A percentile compares a stretch with the other conserved stretches of the same genome.
Evolutionary conservation across 2,888 invertebrate species (phyloP).

Genomic region (Idaea aversata): DNA sequence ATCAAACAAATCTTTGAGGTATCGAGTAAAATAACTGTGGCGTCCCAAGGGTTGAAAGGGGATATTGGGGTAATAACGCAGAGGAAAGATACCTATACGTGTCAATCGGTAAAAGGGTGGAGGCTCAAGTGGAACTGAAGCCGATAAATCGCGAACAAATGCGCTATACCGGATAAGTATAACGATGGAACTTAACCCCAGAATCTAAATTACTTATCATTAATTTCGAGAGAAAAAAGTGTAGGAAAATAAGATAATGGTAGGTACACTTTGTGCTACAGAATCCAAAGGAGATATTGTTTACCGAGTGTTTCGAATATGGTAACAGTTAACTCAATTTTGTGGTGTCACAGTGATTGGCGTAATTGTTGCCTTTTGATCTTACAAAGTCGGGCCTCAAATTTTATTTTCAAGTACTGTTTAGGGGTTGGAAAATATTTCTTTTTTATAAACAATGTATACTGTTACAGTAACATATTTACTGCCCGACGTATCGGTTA

Average conservation of each 20-base stretch:
- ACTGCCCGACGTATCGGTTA: too few species aligned
- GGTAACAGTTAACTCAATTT: neutral
- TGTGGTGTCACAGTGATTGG: neutral
- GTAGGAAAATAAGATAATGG: too few species aligned
- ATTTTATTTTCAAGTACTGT: neutral
- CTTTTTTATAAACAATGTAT: too few species aligned
- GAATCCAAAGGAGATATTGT: too few species aligned
- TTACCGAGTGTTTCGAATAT: neutral
- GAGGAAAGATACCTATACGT: slow-evolving; percentile 25
- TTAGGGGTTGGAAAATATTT: too few species aligned
- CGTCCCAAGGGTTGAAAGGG: slow-evolving; percentile 18
- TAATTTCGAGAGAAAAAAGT: neutral
- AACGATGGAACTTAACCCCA: slow-evolving; percentile 22
- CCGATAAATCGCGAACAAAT: slow-evolving; percentile 29
- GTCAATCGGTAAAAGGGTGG: slow-evolving; percentile 27
- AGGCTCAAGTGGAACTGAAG: slow-evolving; percentile 23
- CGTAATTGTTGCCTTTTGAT: neutral
- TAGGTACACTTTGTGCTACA: neutral
- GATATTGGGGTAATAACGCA: slow-evolving; percentile 28
- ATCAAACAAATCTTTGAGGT: neutral
- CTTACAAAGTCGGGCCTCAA: neutral
- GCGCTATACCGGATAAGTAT: slow-evolving; percentile 19
- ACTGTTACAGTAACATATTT: too few species aligned
- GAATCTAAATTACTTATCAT: slow-evolving; percentile 9
- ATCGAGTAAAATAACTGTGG: slow-evolving; percentile 4